phyloP scores from a whole-genome alignment of 2,797 vertebrate genomes.

The Mergus octosetaceus region DNA sequence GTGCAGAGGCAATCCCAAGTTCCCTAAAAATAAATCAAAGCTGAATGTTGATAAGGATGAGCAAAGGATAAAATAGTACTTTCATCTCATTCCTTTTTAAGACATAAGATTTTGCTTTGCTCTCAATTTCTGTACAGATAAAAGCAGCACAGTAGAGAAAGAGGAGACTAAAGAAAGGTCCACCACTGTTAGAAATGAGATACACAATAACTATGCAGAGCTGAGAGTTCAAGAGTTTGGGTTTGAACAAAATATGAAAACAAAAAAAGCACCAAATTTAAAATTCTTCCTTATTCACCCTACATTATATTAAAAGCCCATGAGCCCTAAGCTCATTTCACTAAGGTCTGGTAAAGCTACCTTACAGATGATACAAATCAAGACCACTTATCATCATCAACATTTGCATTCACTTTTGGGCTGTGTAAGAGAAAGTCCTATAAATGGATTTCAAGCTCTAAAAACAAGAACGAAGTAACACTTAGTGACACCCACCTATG shows the following conservation, averaged over 20 bases:
- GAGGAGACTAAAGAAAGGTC: not conserved
- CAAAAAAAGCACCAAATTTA: not conserved
- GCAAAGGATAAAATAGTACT: not conserved
- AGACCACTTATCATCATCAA: not conserved
- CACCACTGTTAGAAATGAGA: not conserved
- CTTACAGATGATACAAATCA: not conserved
- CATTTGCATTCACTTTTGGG: not conserved
- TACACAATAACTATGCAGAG: not conserved
- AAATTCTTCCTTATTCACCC: not conserved
- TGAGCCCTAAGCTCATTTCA: not conserved
- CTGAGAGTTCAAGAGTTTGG: not conserved
- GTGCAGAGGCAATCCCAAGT: not conserved
- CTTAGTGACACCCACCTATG: not conserved
- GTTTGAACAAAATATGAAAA: not conserved
- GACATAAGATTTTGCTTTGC: not conserved
- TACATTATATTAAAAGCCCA: not conserved
- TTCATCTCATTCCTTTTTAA: not conserved
- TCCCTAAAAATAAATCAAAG: slow-evolving; percentile 4
- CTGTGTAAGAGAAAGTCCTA: not conserved
- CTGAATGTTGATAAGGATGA: not conserved
- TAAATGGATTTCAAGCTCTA: not conserved
- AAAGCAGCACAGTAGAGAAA: not conserved
- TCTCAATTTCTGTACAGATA: not conserved
- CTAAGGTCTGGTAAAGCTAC: not conserved
- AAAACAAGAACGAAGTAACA: not conserved